Conservation (phyloP, 2,797 vertebrate genomes). For the Eupleurogrammus muticus region DNA sequence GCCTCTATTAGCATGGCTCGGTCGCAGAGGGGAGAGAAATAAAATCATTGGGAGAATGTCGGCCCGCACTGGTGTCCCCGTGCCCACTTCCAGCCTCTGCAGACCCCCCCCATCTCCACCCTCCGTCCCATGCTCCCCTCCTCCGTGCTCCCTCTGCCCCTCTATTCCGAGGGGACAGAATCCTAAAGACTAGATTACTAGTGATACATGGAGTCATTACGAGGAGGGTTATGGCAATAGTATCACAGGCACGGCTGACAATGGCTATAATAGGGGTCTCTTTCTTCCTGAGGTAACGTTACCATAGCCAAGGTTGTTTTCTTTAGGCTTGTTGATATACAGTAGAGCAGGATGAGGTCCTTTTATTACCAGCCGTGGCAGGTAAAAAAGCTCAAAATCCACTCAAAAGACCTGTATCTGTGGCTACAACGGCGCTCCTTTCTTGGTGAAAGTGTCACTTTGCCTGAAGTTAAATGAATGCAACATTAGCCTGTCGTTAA, state of each 20-base stretch:
- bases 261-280: slow-evolving; percentile 76
- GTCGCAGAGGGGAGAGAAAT: slow-evolving; percentile 84
- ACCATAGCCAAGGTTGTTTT: slow-evolving; percentile 65
- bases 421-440: slow-evolving; percentile 40
- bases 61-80: slow-evolving; percentile 70
- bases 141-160: slow-evolving; percentile 42
- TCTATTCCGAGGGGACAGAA: slow-evolving; percentile 75
- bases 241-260: slow-evolving; percentile 77
- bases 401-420: slow-evolving; percentile 36
- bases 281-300: slow-evolving; percentile 69
- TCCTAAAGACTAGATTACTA: slow-evolving; percentile 85
- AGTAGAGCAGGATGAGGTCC: slow-evolving; percentile 47
- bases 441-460: slow-evolving; percentile 52
- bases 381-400: slow-evolving; percentile 8
- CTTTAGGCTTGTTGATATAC: slow-evolving; percentile 67
- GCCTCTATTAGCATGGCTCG: slow-evolving; percentile 88
- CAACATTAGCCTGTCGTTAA: slow-evolving; percentile 51
- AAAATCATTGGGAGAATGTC: slow-evolving; percentile 84
- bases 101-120: slow-evolving; percentile 48
- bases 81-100: slow-evolving; percentile 64
- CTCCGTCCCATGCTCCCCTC: slow-evolving; percentile 47
- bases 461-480: slow-evolving; percentile 54
- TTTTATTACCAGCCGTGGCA: slow-evolving; percentile 66
- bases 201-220: slow-evolving; percentile 85
- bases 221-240: slow-evolving; percentile 77